These are phyloP conservation scores for Chionomys nivalis DNA, from an alignment of 2,113 vertebrate genomes.

Conservation along the genomic window DNA sequence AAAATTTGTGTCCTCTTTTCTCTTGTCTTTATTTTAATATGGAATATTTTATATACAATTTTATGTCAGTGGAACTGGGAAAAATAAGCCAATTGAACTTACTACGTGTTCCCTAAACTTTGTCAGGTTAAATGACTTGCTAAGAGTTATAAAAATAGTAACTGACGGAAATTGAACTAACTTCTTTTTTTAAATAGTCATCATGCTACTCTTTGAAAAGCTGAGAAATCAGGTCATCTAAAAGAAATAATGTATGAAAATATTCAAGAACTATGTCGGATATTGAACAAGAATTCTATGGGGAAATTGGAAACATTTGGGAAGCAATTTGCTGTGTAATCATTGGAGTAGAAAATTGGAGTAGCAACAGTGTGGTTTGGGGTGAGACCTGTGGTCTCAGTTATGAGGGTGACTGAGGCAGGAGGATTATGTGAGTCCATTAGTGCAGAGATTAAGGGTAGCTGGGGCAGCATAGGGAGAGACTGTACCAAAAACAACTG, in stretches of 20 bases:
- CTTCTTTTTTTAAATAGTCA: neutral
- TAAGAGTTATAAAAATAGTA: neutral
- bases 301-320: neutral
- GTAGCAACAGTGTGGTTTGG: neutral
- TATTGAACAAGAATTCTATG: neutral
- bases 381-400: too few relatives aligned
- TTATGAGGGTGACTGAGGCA: neutral
- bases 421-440: neutral
- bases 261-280: neutral
- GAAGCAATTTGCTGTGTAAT: neutral
- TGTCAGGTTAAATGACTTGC: conserved; percentile 13
- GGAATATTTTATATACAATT: neutral
- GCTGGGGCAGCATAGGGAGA: too few relatives aligned
- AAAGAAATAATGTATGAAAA: conserved; percentile 40
- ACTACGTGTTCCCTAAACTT: neutral
- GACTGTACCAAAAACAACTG: neutral
- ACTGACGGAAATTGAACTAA: conserved; percentile 23
- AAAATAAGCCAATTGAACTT: neutral
- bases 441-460: neutral
- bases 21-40: neutral
- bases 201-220: neutral
- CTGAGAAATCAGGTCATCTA: neutral
- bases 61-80: neutral
- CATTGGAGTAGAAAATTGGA: neutral
- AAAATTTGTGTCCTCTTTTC: neutral